These are phyloP conservation scores for Perizoma affinitatum DNA, from an alignment of 2,888 invertebrate genomes.

Conservation along the genomic window DNA sequence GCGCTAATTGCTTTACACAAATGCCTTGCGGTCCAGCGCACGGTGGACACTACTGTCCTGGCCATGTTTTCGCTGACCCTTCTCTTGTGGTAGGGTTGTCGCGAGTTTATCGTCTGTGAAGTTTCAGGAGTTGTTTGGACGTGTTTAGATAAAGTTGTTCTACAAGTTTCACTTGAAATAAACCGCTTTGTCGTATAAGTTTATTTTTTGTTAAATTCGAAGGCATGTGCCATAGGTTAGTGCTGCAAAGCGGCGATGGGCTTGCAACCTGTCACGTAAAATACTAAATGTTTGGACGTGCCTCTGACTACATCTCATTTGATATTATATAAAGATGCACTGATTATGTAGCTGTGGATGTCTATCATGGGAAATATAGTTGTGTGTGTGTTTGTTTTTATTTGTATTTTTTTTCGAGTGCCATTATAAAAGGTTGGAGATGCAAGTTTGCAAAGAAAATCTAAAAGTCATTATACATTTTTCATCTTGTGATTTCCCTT, in stretches of 20 bases:
- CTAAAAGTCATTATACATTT: too few relatives aligned
- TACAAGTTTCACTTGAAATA: slow-evolving; percentile 29
- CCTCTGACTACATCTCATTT: too few relatives aligned
- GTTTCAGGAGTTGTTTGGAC: slow-evolving; percentile 35
- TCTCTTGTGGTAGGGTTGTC: slow-evolving; percentile 43
- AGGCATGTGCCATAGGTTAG: too few relatives aligned
- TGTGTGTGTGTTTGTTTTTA: too few relatives aligned
- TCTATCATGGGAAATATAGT: too few relatives aligned
- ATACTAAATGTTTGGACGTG: too few relatives aligned
- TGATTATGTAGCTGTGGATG: too few relatives aligned
- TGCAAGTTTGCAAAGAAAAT: background rate
- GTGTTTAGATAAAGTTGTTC: slow-evolving; percentile 26
- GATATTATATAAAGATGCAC: too few relatives aligned
- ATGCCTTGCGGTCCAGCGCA: slow-evolving; percentile 59
- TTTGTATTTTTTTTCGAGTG: too few relatives aligned
- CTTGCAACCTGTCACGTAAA: too few relatives aligned
- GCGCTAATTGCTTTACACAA: slow-evolving; percentile 78
- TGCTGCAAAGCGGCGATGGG: too few relatives aligned
- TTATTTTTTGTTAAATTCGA: background rate
- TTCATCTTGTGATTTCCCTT: too few relatives aligned
- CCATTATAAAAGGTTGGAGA: background rate
- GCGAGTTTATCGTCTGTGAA: slow-evolving; percentile 41
- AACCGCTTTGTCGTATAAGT: slow-evolving; percentile 5
- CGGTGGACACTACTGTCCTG: slow-evolving; percentile 49
- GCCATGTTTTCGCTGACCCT: slow-evolving; percentile 54